Percentiles rank a stretch among this genome's conserved stretches.
Conservation (phyloP, 2,797 vertebrate species). For the Cirrhinus mrigala region DNA sequence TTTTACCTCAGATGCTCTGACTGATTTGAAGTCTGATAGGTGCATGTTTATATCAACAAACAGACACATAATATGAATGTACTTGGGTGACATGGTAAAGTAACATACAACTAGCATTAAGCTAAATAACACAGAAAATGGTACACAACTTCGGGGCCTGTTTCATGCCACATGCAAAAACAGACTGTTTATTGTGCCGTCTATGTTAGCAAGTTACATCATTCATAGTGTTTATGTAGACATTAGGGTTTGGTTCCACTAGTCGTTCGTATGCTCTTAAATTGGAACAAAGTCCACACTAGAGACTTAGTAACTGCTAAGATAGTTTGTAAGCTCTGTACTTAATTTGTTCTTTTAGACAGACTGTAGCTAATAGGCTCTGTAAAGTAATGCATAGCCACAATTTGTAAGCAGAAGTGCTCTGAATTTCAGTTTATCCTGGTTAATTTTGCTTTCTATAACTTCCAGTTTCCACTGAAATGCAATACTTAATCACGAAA, state of each 20-base stretch:
- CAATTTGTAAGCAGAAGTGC: neutral
- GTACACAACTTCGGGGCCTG: slow-evolving; percentile 2
- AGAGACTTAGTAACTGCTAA: neutral
- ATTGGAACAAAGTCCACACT: neutral
- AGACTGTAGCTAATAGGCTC: neutral
- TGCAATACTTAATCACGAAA: too few species aligned
- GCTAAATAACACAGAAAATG: slow-evolving; percentile 3
- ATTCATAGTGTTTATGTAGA: neutral
- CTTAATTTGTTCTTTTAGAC: neutral
- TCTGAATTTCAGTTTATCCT: neutral
- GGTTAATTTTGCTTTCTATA: neutral
- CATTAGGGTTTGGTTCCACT: neutral
- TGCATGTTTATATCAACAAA: neutral
- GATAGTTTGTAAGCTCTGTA: neutral
- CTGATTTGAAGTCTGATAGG: slow-evolving; percentile 13
- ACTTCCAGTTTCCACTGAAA: neutral
- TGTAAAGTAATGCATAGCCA: neutral
- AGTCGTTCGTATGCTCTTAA: neutral
- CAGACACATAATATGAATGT: neutral
- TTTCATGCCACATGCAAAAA: neutral
- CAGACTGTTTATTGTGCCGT: neutral
- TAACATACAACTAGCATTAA: slow-evolving; percentile 4
- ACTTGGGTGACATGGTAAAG: neutral
- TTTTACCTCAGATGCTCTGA: slow-evolving; percentile 28
- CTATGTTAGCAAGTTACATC: slow-evolving; percentile 3